Evolutionary conservation across 30 jellyfish, hydroid and myxozoan species (phyloP).

Genomic region (Phacellophora camtschatica): DNA sequence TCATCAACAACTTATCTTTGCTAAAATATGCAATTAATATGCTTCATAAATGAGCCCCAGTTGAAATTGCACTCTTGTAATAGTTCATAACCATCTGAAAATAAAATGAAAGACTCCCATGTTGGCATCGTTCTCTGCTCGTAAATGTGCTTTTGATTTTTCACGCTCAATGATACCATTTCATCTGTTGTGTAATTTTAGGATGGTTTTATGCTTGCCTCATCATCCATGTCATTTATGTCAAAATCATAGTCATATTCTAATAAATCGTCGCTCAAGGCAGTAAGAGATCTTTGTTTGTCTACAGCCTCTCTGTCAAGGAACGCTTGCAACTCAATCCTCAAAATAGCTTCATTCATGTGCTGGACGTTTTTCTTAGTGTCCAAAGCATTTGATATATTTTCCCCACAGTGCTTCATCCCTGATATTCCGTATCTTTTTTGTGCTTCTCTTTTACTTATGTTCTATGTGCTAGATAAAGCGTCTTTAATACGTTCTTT

Average conservation of each 20-base stretch:
- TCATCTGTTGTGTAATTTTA: not conserved
- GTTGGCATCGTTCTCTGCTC: not conserved
- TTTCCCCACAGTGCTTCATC: not conserved
- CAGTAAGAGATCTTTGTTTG: not conserved
- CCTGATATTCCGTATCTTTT: not conserved
- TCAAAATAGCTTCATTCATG: not conserved
- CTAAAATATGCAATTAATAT: not conserved
- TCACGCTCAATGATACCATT: not conserved
- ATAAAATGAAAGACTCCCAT: not conserved
- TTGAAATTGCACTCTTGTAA: not conserved
- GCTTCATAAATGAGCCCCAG: not conserved
- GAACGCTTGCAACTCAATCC: not conserved
- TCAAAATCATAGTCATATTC: not conserved
- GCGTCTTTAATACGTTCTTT: not conserved
- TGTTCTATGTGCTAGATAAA: not conserved
- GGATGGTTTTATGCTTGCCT: not conserved
- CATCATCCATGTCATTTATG: not conserved
- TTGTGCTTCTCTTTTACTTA: not conserved
- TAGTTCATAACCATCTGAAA: not conserved
- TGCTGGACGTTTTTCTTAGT: not conserved
- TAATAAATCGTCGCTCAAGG: not conserved
- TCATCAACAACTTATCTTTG: not conserved
- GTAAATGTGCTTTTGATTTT: not conserved
- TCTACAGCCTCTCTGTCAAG: not conserved
- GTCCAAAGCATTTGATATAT: not conserved